These are phyloP conservation scores for Polyergus mexicanus DNA, from an alignment of 1,140 invertebrate species.

Conservation along the genomic window DNA sequence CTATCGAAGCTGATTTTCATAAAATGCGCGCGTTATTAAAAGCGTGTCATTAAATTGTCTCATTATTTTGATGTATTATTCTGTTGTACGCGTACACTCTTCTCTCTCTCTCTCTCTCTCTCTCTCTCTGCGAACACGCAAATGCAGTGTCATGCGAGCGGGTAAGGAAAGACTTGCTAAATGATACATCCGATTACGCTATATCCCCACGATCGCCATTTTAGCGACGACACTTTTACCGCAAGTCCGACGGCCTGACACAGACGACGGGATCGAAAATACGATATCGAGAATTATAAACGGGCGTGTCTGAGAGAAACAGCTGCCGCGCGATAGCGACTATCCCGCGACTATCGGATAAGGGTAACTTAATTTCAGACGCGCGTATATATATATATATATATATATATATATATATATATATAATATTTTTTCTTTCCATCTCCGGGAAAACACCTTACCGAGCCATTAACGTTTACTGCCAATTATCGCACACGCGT, in stretches of 20 bases:
- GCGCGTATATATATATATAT: neutral
- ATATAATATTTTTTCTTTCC: neutral
- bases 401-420: no score
- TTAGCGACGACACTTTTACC: conserved; percentile 65
- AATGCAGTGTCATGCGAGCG: conserved; percentile 46
- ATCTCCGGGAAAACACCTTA: conserved; percentile 63
- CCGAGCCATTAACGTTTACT: conserved; percentile 54
- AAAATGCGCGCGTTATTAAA: neutral
- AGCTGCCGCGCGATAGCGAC: conserved; percentile 64
- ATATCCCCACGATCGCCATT: conserved; percentile 39
- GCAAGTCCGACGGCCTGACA: conserved; percentile 19
- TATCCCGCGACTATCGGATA: conserved; percentile 69
- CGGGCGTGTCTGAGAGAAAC: conserved; percentile 66
- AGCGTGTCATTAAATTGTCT: conserved; percentile 19
- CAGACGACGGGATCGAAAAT: conserved; percentile 37
- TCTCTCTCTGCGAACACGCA: conserved; percentile 11
- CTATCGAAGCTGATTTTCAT: conserved; percentile 44
- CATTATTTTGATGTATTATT: conserved; percentile 37
- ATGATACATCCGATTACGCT: conserved; percentile 54
- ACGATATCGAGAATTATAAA: conserved; percentile 71
- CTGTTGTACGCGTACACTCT: conserved; percentile 19
- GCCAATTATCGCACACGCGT: conserved; percentile 33
- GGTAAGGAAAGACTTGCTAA: conserved; percentile 43
- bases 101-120: neutral
- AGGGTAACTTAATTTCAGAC: conserved; percentile 70